A percentile compares a stretch with the other conserved stretches of the same genome.
Conservation (phyloP, 1,140 invertebrate genomes). For the Hermetia illucens region DNA sequence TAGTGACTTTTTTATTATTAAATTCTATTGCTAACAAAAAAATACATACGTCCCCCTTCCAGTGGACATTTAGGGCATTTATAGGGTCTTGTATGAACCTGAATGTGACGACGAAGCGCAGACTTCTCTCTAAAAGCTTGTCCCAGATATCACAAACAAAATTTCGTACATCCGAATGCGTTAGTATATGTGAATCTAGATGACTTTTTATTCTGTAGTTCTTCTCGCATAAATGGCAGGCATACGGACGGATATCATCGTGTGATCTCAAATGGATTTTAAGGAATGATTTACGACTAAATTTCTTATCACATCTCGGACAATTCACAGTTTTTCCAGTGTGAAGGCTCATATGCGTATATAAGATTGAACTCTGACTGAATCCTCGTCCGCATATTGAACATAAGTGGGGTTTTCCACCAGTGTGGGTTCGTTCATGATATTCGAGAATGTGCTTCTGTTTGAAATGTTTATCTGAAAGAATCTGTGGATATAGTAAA, state of each 20-base stretch:
- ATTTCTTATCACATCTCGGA: slow-evolving; percentile 6
- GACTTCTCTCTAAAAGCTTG: slow-evolving; percentile 1
- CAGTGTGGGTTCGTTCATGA: too few relatives aligned
- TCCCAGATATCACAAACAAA: background rate
- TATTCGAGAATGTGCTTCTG: too few relatives aligned
- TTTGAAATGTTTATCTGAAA: too few relatives aligned
- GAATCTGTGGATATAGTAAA: background rate
- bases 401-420: slow-evolving; percentile 5
- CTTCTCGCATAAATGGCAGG: too few relatives aligned
- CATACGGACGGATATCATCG: too few relatives aligned
- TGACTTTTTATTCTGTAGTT: slow-evolving; percentile 1
- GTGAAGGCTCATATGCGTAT: slow-evolving; percentile 5
- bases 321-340: slow-evolving; percentile 3
- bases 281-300: background rate
- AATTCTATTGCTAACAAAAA: background rate
- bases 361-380: slow-evolving; percentile 3
- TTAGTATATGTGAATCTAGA: slow-evolving; percentile 1
- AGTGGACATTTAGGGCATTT: background rate
- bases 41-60: background rate
- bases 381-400: background rate
- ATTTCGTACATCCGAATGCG: slow-evolving; percentile 1
- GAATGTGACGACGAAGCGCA: background rate
- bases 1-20: background rate
- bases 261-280: too few relatives aligned
- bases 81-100: background rate